Percentiles rank a stretch among this genome's conserved stretches.
These are phyloP conservation scores for Chironomus striatipennis DNA, from an alignment of 1,140 invertebrate species.

Conservation along the genomic window DNA sequence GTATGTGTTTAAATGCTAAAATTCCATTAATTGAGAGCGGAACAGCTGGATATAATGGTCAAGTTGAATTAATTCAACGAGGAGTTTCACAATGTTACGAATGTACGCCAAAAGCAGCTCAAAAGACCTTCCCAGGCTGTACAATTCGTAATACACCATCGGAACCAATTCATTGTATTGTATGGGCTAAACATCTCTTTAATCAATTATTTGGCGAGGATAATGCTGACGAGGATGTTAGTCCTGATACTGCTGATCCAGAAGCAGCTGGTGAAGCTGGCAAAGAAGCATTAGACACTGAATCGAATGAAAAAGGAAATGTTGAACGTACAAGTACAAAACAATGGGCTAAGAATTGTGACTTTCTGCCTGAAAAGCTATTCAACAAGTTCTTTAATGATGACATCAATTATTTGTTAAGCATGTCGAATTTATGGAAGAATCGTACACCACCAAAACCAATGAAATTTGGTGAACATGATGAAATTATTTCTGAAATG, in stretches of 20 bases:
- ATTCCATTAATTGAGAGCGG: constrained; percentile 94
- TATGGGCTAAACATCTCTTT: constrained; percentile 98
- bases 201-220: constrained; percentile 96
- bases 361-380: constrained; percentile 76
- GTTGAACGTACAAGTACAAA: constrained; percentile 77
- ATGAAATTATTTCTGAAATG: constrained; percentile 43
- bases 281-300: constrained; percentile 38
- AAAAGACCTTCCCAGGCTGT: constrained; percentile 93
- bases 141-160: constrained; percentile 99
- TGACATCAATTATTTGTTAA: constrained; percentile 91
- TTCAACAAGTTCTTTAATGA: constrained; percentile 88
- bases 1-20: constrained; percentile 94
- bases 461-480: constrained; percentile 59
- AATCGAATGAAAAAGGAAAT: constrained; percentile 47
- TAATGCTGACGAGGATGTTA: constrained; percentile 95
- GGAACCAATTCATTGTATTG: constrained; percentile 97
- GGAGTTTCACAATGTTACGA: constrained; percentile 94
- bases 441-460: constrained; percentile 72
- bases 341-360: constrained; percentile 73
- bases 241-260: constrained; percentile 91
- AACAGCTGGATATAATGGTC: constrained; percentile 90
- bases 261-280: constrained; percentile 54
- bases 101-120: constrained; percentile 82
- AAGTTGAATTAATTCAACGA: constrained; percentile 80
- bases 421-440: constrained; percentile 94